Evolutionary conservation across 2,113 vertebrate species (phyloP), one percentile per base, ranked within the genome.

Genomic region (Procavia capensis): DNA sequence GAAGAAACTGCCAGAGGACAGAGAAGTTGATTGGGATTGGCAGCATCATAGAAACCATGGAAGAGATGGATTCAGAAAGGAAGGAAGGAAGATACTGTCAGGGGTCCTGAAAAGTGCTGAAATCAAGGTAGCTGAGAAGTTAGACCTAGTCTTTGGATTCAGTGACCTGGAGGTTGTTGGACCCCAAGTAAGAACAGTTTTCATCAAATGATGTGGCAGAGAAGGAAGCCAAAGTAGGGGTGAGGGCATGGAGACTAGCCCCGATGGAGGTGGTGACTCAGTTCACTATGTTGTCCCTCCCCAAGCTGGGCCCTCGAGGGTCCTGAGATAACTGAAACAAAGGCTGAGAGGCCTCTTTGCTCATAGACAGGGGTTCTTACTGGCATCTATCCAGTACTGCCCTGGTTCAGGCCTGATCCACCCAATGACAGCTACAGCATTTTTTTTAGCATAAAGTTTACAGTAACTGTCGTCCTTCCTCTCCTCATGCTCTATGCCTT

Each of bases 201-300:
- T 22, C 31, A 14, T 41, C 36, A 43, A 59, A n/a, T 31, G 11
- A 31, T 17, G 13, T n/a, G 45, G 41, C 14, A 9, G 50, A 41
- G 16, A 59, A 47, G 13, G 45, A 34, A 72, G 17, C 16, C 61
- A 0, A 4, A 74, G 64, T 10, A 10, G 43, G n/a, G 31, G 16
- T 7, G 0, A 45, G n/a, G 50, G 16, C 1, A 17, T 36, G 66
- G 31, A 43, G 36, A 27, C 34, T 19, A 20, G 63, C 17, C 24
- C 3, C 20, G 11, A 7, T 9, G 57, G 57, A 41, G 39, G 41
- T 0, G 0, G 36, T 59, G 47, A 24, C 13, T 27, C 29, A 0
- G 9, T 27, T 76, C 24, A 27, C 5, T 39, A 41, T 54, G 10
- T n/a, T 5, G 9, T 45, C 39, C 20, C 31, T 63, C 24, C 66